Percentiles rank a stretch among this genome's conserved stretches.
These are phyloP conservation scores for Schizothorax lantsangensis DNA, from an alignment of 2,797 vertebrate genomes.

Conservation along the genomic window DNA sequence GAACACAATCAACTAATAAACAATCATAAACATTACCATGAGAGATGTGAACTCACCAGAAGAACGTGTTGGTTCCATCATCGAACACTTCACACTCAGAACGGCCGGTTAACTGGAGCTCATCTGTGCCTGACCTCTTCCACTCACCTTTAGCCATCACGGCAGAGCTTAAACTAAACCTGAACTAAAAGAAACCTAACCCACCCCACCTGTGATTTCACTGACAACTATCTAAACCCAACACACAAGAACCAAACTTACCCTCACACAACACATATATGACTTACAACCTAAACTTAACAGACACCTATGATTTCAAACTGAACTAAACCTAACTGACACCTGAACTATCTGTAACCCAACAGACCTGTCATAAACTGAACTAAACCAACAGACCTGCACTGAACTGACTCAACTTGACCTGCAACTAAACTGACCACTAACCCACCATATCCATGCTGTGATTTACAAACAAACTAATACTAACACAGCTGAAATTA, in stretches of 20 bases:
- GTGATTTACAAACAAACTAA: background rate
- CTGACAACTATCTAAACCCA: background rate
- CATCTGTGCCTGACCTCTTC: constrained; percentile 67
- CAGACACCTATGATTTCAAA: background rate
- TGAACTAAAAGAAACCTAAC: background rate
- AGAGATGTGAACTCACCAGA: constrained; percentile 78
- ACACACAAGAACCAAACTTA: constrained; percentile 5
- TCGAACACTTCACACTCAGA: constrained; percentile 93
- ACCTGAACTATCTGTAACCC: background rate
- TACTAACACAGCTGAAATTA: background rate
- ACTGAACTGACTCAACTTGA: background rate
- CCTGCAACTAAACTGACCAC: background rate
- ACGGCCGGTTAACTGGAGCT: constrained; percentile 57
- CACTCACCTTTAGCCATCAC: constrained; percentile 78
- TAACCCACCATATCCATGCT: background rate
- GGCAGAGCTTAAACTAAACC: background rate
- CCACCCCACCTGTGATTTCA: background rate
- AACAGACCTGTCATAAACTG: background rate
- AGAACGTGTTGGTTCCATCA: constrained; percentile 98
- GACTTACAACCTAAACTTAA: background rate
- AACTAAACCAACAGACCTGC: background rate
- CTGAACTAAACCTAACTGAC: background rate
- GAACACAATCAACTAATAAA: background rate
- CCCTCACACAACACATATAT: constrained; percentile 46
- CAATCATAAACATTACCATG: background rate